Evolutionary conservation across 2,797 vertebrate genomes (phyloP).

Genomic region (Glossophaga mutica): DNA sequence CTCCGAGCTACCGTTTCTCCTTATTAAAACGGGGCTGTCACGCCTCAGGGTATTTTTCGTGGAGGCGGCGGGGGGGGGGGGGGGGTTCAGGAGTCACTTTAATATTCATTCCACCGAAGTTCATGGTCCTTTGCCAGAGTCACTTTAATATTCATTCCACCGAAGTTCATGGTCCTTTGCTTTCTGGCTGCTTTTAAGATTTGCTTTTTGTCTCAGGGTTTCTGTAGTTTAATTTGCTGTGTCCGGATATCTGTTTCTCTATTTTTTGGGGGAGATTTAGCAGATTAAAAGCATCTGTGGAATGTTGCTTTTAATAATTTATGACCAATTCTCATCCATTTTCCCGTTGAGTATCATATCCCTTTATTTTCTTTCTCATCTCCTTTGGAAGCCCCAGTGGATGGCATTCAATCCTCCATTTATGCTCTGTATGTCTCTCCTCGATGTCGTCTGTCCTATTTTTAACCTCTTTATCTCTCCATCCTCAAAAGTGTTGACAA

Average conservation of each 20-base stretch:
- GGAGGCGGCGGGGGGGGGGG: rapidly evolving
- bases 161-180: not conserved
- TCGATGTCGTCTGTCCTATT: not conserved
- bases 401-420: not conserved
- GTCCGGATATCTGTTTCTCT: not conserved
- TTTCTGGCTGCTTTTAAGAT: not conserved
- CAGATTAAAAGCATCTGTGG: not conserved
- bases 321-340: not conserved
- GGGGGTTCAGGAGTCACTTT: not conserved
- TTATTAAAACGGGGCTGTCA: not conserved
- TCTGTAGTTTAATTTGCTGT: not conserved
- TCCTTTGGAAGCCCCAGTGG: not conserved
- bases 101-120: not conserved
- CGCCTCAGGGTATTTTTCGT: not conserved
- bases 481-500: not conserved
- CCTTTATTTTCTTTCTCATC: not conserved
- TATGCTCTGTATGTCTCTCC: not conserved
- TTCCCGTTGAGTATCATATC: not conserved
- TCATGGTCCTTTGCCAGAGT: not conserved
- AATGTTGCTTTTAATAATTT: not conserved
- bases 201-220: not conserved
- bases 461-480: not conserved
- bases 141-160: not conserved
- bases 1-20: not conserved
- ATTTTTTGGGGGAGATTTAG: not conserved